Conservation (phyloP, 2,113 vertebrate genomes). For the Prinia subflava region DNA sequence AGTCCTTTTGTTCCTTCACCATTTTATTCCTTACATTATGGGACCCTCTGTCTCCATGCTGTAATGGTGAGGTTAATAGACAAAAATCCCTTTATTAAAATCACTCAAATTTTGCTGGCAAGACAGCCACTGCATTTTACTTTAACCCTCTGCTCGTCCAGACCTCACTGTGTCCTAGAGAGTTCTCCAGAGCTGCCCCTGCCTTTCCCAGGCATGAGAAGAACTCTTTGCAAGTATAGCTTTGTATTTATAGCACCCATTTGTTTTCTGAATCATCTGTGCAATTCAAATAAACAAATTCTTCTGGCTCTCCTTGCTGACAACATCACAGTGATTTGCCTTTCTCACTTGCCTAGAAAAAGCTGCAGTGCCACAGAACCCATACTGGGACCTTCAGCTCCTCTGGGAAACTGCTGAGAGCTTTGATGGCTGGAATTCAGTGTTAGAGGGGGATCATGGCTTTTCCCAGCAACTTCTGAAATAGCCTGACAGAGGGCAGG, state of each 20-base stretch:
- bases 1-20: not conserved
- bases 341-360: slow-evolving; percentile 4
- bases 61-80: not conserved
- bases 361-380: not conserved
- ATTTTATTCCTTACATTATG: not conserved
- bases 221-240: slow-evolving; percentile 18
- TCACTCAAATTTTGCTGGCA: not conserved
- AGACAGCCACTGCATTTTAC: not conserved
- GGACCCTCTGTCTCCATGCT: not conserved
- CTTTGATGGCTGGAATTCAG: slow-evolving; percentile 11
- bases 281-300: slow-evolving; percentile 37
- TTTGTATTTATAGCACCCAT: slow-evolving; percentile 45
- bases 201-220: slow-evolving; percentile 33
- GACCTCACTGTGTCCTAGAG: not conserved
- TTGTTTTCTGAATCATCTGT: slow-evolving; percentile 54
- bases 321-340: not conserved
- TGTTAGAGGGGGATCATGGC: not conserved
- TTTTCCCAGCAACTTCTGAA: slow-evolving; percentile 28
- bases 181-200: not conserved
- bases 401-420: slow-evolving; percentile 15
- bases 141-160: not conserved
- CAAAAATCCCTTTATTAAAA: not conserved
- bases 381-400: not conserved
- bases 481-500: not conserved
- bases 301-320: not conserved